phyloP scores from a whole-genome alignment of 1,140 invertebrate species.

The Notospermus geniculatus region DNA sequence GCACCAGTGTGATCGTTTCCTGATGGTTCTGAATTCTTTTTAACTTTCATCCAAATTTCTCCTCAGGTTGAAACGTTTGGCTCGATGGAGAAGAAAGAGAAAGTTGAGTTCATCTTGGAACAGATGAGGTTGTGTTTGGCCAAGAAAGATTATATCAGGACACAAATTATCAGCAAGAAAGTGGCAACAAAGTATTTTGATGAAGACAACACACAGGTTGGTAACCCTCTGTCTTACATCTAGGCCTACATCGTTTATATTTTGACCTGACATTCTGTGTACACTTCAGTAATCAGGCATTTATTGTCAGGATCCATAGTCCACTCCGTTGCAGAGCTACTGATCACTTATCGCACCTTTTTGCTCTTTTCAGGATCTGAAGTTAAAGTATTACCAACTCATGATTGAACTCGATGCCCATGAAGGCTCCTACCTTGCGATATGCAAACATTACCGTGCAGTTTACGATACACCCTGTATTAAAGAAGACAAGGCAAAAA shows the following conservation, averaged over 20 bases:
- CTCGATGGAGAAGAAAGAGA: conserved; percentile 97
- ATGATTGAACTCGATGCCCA: conserved; percentile 98
- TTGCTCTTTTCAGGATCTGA: conserved; percentile 63
- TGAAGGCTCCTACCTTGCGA: conserved; percentile 86
- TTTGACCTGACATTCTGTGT: too few relatives aligned
- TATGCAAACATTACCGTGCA: conserved; percentile 88
- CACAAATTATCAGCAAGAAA: conserved; percentile 99
- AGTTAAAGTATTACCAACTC: conserved; percentile 91
- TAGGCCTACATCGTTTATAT: too few relatives aligned
- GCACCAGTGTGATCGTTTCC: neutral
- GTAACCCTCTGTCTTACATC: too few relatives aligned
- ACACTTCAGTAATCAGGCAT: too few relatives aligned
- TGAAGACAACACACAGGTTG: conserved; percentile 64
- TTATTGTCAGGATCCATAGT: too few relatives aligned
- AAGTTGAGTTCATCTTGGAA: conserved; percentile 92
- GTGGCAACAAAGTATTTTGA: conserved; percentile 98
- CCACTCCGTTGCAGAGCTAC: too few relatives aligned
- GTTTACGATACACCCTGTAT: conserved; percentile 72
- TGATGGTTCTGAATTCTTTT: neutral
- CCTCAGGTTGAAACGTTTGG: conserved; percentile 92
- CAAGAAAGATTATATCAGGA: conserved; percentile 94
- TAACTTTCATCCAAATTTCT: too few relatives aligned
- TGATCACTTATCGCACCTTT: conserved; percentile 20
- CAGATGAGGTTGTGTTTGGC: conserved; percentile 97
- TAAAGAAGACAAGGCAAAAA: conserved; percentile 57